These are phyloP conservation scores for Hyaena hyaena DNA, from an alignment of 2,113 vertebrate species.

Conservation along the genomic window DNA sequence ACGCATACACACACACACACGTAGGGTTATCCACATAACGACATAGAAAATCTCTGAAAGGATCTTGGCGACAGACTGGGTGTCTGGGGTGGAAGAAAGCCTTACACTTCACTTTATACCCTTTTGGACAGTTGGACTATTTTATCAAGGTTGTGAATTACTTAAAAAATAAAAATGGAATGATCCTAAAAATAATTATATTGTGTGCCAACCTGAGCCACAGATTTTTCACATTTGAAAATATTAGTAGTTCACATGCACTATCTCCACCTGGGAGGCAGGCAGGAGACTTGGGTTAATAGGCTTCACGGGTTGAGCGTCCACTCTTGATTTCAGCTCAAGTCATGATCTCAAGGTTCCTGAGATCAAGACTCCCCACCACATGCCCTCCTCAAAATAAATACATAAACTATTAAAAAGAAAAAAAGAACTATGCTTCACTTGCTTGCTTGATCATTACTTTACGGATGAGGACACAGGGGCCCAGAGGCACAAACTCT, in stretches of 20 bases:
- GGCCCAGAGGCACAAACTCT: background rate
- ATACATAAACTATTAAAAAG: too few relatives aligned
- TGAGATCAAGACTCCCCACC: too few relatives aligned
- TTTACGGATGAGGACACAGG: background rate
- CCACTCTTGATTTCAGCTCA: too few relatives aligned
- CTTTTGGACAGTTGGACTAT: background rate
- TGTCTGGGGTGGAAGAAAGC: background rate
- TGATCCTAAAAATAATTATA: background rate
- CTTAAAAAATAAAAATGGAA: background rate
- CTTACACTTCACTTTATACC: background rate
- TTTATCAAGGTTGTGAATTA: background rate
- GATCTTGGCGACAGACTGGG: background rate
- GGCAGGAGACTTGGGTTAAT: background rate
- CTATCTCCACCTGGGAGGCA: background rate
- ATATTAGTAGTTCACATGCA: background rate
- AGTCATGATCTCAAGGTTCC: too few relatives aligned
- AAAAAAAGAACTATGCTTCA: background rate
- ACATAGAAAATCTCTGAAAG: background rate
- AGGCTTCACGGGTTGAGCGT: background rate
- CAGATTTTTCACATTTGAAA: conserved; percentile 16
- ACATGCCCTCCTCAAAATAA: too few relatives aligned
- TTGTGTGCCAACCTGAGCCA: background rate
- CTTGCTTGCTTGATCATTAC: background rate
- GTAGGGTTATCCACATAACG: background rate
- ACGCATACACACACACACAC: background rate